Evolutionary conservation across 1,140 invertebrate genomes (phyloP), one percentile per base, ranked within the genome.

Genomic region (Thalassaphorura encarpata): DNA sequence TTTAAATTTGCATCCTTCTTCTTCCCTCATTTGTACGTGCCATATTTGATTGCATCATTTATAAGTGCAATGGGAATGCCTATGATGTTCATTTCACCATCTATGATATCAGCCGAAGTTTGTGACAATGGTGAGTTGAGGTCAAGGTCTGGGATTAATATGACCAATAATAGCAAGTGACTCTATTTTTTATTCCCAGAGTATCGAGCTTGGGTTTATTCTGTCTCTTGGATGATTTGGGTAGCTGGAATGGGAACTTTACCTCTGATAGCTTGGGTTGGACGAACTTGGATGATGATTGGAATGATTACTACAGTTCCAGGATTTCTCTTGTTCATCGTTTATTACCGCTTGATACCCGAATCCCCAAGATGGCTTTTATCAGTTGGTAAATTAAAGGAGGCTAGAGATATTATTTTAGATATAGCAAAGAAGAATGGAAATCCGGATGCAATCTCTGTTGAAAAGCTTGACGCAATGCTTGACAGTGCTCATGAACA

Each of bases 331-430:
- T 19, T 63, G 1, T 56, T 57, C 18, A n/a, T 60, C 33, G 33
- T 36, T n/a, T 69, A 69, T 33, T 50, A 15, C 1, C 45, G n/a
- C 2, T 18, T 52, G 2, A 65, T 75, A 15, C 76, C 76, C 0
- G 76, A 78, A 67, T 73, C 75, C 11, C 70, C 77, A 2, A 56
- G 71, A 31, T 78, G 76, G 76, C 66, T 76, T 13, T 39, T 77
- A 0, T 68, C 66, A 24, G 71, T 71, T 52, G 72, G 75, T 21
- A 66, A 67, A 52, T 69, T 72, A 41, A 67, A 72, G 29, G 74
- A 78, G 67, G 78, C 79, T 1, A 66, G 69, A 50, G 54, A 52
- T 39, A 67, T 71, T 5, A 51, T 75, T 15, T 59, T 59, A 1
- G 24, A 63, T 19, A 56, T 63, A 33, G 51, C 54, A 2, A 28